Evolutionary conservation across 1,140 invertebrate species (phyloP).

Genomic region (Carposina sasakii): DNA sequence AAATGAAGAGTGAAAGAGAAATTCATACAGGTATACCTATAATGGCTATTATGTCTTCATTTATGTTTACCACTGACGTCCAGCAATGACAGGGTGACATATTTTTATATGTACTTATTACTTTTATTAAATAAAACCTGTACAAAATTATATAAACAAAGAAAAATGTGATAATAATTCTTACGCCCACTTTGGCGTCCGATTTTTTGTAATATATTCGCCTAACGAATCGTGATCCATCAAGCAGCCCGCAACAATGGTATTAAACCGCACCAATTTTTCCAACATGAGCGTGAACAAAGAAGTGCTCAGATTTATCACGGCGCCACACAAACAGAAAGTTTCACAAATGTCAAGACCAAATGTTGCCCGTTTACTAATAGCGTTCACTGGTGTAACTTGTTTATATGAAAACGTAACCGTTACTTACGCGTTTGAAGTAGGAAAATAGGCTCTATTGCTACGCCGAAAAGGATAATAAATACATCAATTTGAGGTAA

Average conservation of each 20-base stretch:
- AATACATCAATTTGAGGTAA: too few relatives aligned
- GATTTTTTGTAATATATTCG: constrained; percentile 9
- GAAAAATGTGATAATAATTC: too few relatives aligned
- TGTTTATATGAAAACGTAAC: too few relatives aligned
- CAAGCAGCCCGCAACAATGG: constrained; percentile 34
- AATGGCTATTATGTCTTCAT: not conserved
- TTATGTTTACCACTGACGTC: not conserved
- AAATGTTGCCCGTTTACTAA: constrained; percentile 43
- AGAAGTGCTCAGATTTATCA: constrained; percentile 45
- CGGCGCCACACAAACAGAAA: constrained; percentile 37
- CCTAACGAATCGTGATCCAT: constrained; percentile 8
- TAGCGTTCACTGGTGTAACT: too few relatives aligned
- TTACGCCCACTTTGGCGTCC: not conserved
- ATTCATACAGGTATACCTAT: too few relatives aligned
- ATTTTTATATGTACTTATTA: not conserved
- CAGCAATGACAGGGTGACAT: not conserved
- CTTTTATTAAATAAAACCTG: not conserved
- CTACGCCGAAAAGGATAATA: too few relatives aligned
- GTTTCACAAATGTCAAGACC: constrained; percentile 37
- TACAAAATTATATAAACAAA: not conserved
- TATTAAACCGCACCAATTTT: constrained; percentile 29
- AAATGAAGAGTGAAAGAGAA: too few relatives aligned
- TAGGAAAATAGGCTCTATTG: too few relatives aligned
- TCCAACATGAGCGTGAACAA: constrained; percentile 40
- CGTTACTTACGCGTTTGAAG: too few relatives aligned